These are phyloP conservation scores for Zelostemma sp. DNA, from an alignment of 1,140 invertebrate genomes.

Conservation along the genomic window DNA sequence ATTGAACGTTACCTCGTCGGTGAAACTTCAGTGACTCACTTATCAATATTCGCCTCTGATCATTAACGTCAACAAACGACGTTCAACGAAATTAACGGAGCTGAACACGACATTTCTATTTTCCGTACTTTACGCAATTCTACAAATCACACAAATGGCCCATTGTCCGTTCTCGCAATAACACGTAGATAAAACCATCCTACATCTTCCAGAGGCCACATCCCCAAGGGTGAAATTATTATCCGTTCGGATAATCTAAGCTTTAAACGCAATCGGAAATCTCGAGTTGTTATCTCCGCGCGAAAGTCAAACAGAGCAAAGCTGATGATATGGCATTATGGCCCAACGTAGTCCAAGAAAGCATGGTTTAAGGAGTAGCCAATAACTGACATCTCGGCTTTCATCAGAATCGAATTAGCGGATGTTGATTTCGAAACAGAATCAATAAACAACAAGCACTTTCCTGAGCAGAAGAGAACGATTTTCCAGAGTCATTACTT, in stretches of 20 bases:
- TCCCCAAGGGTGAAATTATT: too few species aligned
- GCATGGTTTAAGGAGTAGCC: slow-evolving; percentile 19
- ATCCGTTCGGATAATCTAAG: slow-evolving; percentile 28
- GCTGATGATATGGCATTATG: slow-evolving; percentile 36
- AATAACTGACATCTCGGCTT: slow-evolving; percentile 13
- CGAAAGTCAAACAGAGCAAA: slow-evolving; percentile 38
- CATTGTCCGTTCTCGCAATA: not conserved
- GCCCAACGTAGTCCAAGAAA: slow-evolving; percentile 18
- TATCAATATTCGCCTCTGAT: slow-evolving; percentile 28
- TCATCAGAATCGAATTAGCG: not conserved
- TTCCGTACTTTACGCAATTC: too few species aligned
- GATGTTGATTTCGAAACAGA: too few species aligned
- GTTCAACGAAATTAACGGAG: too few species aligned
- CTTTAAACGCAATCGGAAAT: slow-evolving; percentile 35
- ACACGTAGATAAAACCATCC: too few species aligned
- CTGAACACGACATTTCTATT: too few species aligned
- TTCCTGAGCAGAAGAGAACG: not conserved
- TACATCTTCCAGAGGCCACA: too few species aligned
- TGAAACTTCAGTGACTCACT: slow-evolving; percentile 21
- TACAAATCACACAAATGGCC: not conserved
- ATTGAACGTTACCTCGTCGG: slow-evolving; percentile 26
- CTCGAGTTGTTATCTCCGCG: slow-evolving; percentile 36
- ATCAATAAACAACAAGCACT: not conserved
- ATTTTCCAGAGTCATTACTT: too few species aligned
- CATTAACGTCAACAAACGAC: too few species aligned